Evolutionary conservation across 30 jellyfish, hydroid and myxozoan genomes (phyloP), one percentile per base, ranked within the genome.

Genomic region (Aurelia aurita): DNA sequence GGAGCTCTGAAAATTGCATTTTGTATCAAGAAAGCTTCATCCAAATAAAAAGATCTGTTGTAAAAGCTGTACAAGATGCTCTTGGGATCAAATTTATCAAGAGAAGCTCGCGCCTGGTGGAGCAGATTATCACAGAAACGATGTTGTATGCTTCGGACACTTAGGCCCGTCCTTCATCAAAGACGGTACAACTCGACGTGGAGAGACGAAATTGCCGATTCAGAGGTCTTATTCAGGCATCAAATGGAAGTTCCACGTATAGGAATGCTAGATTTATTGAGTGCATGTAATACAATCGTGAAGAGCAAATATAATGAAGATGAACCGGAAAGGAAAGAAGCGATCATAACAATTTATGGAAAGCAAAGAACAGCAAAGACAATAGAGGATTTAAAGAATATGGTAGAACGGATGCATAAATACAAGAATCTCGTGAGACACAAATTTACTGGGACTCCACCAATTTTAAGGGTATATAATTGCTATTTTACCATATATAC

Each of bases 361-460:
- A 83, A 70, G 64, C 62, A 69, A 27, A 66, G 28, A 20, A 53
- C 72, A 15, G 93, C 81, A 3, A 65, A 29, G 25, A 70, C 27
- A 1, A n/a, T 83, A 1, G 74, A 58, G 16, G 74, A 70, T 25
- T 43, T 83, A 31, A 75, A 61, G 53, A 75, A 55, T 8, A 71
- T 83, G 22, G 81, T 83, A 16, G 87, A 83, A 15, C 15, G 71
- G 39, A 83, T 83, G 49, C 63, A 83, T 45, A 83, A 71, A 22
- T 69, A 69, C 76, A 61, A 75, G 22, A 70, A 45, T 12, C 60
- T 83, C 35, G 79, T 83, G 47, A 60, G 87, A 43, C 62, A 68
- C 80, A 69, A 68, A 47, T 69, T 75, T 29, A 75, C 83, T 15
- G 93, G 93, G 18, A 34, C 72, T 58, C 93, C 93, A 2, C 93